Conservation (phyloP, 2,888 invertebrate species). For the Lamproptera curius region DNA sequence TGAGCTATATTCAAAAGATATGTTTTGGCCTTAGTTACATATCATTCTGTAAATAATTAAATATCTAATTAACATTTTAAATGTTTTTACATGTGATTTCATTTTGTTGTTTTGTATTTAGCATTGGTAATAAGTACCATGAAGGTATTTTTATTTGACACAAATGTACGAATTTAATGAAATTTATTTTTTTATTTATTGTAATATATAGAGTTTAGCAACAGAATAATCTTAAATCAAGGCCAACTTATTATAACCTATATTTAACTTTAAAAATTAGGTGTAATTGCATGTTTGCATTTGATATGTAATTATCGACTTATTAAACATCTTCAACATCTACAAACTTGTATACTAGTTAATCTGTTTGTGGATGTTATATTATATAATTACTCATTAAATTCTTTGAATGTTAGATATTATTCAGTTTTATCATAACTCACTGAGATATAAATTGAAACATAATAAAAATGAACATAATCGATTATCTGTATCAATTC, state of each 20-base stretch:
- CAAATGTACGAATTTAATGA: no score
- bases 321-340: background rate
- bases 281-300: no score
- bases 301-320: no score
- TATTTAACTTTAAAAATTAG: no score
- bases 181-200: no score
- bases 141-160: no score
- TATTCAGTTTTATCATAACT: no score
- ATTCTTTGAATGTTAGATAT: no score
- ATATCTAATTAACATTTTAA: constrained; percentile 1
- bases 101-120: constrained; percentile 9
- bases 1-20: constrained; percentile 9
- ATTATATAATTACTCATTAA: background rate
- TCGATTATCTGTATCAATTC: constrained; percentile 34
- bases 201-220: no score
- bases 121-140: constrained; percentile 2
- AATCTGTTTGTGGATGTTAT: no score
- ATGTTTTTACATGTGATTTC: constrained; percentile 17
- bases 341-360: background rate
- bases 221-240: constrained; percentile 2
- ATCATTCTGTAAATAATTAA: background rate
- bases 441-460: no score
- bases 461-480: constrained; percentile 2
- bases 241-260: constrained; percentile 19
- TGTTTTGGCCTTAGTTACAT: constrained; percentile 1